A percentile compares a stretch with the other conserved stretches of the same genome.
phyloP scores from a whole-genome alignment of 2,797 vertebrate species.

The Falco concolor region DNA sequence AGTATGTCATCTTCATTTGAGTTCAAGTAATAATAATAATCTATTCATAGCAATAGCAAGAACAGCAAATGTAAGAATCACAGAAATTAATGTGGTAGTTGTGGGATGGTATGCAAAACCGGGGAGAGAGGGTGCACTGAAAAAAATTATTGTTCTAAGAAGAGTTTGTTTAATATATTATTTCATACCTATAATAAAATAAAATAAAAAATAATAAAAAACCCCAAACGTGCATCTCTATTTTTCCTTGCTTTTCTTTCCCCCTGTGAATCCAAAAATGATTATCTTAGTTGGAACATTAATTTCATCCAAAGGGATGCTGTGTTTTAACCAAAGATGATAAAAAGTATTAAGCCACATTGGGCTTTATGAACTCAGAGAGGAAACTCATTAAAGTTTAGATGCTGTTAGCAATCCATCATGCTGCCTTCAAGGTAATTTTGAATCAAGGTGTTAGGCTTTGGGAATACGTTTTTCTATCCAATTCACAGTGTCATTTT shows the following conservation, averaged over 20 bases:
- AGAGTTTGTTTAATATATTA: neutral
- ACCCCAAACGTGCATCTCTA: neutral
- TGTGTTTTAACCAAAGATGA: neutral
- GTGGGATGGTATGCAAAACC: neutral
- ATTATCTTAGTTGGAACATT: neutral
- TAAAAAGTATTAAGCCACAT: neutral
- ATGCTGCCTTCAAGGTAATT: neutral
- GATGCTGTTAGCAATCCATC: neutral
- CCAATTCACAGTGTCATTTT: neutral
- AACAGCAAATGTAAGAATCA: neutral
- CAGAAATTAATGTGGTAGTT: neutral
- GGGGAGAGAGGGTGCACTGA: neutral
- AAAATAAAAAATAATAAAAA: neutral
- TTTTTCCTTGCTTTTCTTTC: neutral
- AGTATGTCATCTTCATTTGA: neutral
- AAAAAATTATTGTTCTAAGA: neutral
- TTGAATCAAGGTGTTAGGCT: neutral
- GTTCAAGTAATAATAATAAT: neutral
- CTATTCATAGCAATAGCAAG: neutral
- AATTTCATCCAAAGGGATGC: neutral
- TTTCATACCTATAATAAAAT: neutral
- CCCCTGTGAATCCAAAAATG: neutral
- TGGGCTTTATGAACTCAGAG: neutral
- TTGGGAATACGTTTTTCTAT: neutral
- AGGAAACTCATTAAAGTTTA: conserved; percentile 7